Conservation (phyloP, 2,888 invertebrate genomes). For the Platycheirus rosarum region DNA sequence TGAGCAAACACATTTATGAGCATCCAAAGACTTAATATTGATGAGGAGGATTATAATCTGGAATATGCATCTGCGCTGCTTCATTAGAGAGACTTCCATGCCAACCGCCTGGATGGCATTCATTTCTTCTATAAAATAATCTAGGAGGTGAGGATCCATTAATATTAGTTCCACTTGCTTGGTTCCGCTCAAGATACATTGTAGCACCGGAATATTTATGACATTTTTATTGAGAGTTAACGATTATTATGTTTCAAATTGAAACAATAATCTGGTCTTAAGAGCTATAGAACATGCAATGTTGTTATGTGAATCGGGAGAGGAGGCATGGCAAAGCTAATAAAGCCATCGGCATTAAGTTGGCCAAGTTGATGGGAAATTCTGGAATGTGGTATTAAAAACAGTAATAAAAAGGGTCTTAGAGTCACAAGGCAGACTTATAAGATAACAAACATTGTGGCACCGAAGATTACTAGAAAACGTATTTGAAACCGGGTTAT, state of each 20-base stretch:
- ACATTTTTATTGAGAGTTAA: constrained; percentile 44
- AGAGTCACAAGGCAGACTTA: no score
- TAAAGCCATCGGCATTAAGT: no score
- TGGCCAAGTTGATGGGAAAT: no score
- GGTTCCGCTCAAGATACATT: constrained; percentile 24
- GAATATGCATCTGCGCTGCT: constrained; percentile 46
- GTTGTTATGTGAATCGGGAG: no score
- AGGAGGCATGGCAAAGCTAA: no score
- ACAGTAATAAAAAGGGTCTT: no score
- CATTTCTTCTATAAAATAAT: constrained; percentile 31
- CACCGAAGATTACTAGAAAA: no score
- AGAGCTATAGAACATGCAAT: no score
- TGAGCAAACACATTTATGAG: constrained; percentile 21
- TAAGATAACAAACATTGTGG: no score
- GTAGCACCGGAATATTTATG: constrained; percentile 28
- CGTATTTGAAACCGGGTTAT: no score
- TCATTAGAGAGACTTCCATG: constrained; percentile 33
- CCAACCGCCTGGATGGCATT: not conserved
- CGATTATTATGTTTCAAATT: constrained; percentile 8
- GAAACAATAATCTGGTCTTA: constrained; percentile 1
- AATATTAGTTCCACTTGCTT: constrained; percentile 50
- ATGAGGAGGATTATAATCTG: constrained; percentile 52
- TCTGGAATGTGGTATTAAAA: no score
- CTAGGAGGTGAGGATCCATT: constrained; percentile 54
- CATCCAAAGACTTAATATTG: constrained; percentile 38